Evolutionary conservation across 2,888 invertebrate species (phyloP), one percentile per base, ranked within the genome.

Genomic region (Anticlea derivata): DNA sequence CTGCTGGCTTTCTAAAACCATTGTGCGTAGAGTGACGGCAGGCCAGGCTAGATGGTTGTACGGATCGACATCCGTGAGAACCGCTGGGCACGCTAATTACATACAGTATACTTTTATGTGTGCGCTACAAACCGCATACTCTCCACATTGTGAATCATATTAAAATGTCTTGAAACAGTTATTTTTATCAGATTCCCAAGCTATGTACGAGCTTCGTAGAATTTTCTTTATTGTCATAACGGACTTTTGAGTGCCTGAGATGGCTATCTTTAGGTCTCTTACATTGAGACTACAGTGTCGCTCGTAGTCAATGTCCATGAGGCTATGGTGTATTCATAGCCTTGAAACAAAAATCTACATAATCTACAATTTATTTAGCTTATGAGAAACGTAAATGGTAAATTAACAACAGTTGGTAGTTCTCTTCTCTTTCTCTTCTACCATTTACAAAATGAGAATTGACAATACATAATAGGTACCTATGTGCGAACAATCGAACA

Each of bases 1-100:
- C 83, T 82, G 80, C 78, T 70, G 72, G 76, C 89, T 89, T 90
- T 89, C 89, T 88, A 88, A 88, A 83, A 77, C 75, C 75, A 87
- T 88, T 87, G 89, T 87, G 77, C 77, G 78, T 75, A 63, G 69
- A 75, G 70, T 73, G 76, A 78, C 80, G 70, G 58, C 60, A 4
- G 52, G 56, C 45, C 23, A 55, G 45, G 73, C 73, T 67, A 73
- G 74, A 75, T 74, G 71, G 70, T 77, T 75, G 73, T 73, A 73
- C 70, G 68, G 71, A 80, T 79, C 78, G 74, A 75, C 80, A 81
- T 81, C 80, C 87, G 86, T 87, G 87, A 86, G 87, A 88, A 86
- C 67, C 63, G 59, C 62, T 67, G 59, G 54, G 60, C 62, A 65
- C 61, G 61, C 66, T 75, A 75, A 79, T 75, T 73, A 75, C 68